Evolutionary conservation across 2,113 vertebrate species (phyloP), one percentile per base, ranked within the genome.

Genomic region (Labeo rohita): DNA sequence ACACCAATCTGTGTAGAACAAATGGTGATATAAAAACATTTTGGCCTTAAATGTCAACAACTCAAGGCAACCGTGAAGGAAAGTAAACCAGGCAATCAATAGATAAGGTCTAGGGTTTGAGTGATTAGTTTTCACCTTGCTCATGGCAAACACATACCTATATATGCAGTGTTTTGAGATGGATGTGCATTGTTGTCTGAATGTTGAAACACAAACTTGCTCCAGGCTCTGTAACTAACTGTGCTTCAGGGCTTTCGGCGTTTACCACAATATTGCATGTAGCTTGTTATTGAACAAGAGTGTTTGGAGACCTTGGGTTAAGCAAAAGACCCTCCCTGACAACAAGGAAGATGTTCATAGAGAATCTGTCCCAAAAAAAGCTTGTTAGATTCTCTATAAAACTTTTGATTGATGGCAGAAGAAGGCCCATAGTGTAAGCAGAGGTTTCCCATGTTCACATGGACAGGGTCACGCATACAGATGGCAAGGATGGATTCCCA

Each of bases 351-450:
- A 72, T 72, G 36, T 72, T 72, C 15, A 70, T 4, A 45, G 16
- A 21, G 39, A 43, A 72, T 72, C 36, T 54, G 36, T 47, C 2
- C 59, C 36, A 50, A 28, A 3, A 75, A 74, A 18, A 36, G 54
- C 52, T 61, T 88, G 10, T 36, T 80, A 66, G 47, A 76, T 28
- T 75, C 18, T 43, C 36, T 28, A 23, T 23, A 59, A 61, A 52
- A 76, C 54, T 63, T 85, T 82, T 88, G 78, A 77, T 47, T 88
- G 49, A 85, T 66, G 23, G 70, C 77, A 39, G 34, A 66, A 72
- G 75, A 78, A 72, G 3, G 1, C 8, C 15, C 52, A 28, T 84
- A 39, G 74, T 13, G 56, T 78, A 15, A 13, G 43, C 39, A 49
- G 39, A 45, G 54, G 36, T 61, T 28, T 12, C 12, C 50, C n/a